These are phyloP conservation scores for Propithecus coquereli DNA, from an alignment of 2,113 vertebrate genomes.

Conservation along the genomic window DNA sequence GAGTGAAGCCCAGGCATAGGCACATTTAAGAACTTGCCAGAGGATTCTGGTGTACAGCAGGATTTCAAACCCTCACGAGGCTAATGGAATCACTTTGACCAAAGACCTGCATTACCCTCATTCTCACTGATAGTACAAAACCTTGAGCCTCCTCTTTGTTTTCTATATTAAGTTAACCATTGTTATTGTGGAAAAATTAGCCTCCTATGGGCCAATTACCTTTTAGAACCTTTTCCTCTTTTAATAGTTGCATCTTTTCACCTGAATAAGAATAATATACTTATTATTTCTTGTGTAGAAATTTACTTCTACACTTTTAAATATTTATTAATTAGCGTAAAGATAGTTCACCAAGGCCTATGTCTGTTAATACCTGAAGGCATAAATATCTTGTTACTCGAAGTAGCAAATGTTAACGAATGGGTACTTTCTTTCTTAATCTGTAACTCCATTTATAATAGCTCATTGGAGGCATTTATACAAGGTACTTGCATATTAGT, in stretches of 20 bases:
- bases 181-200: background rate
- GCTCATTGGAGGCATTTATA: background rate
- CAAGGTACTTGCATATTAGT: background rate
- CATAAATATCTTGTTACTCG: background rate
- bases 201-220: background rate
- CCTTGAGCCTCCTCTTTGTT: background rate
- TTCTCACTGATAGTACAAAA: background rate
- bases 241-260: background rate
- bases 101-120: fast-evolving
- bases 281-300: background rate
- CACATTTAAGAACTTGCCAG: background rate
- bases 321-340: background rate
- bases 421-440: background rate
- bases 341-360: background rate
- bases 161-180: background rate
- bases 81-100: background rate
- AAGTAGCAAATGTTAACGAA: background rate
- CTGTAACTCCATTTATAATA: background rate
- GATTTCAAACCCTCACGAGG: fast-evolving
- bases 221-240: background rate
- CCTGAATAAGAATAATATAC: background rate
- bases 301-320: background rate
- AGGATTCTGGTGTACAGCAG: background rate
- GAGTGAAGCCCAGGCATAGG: background rate
- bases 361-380: background rate